phyloP scores from a whole-genome alignment of 2,888 invertebrate genomes.

The Psylliodes chrysocephalus region DNA sequence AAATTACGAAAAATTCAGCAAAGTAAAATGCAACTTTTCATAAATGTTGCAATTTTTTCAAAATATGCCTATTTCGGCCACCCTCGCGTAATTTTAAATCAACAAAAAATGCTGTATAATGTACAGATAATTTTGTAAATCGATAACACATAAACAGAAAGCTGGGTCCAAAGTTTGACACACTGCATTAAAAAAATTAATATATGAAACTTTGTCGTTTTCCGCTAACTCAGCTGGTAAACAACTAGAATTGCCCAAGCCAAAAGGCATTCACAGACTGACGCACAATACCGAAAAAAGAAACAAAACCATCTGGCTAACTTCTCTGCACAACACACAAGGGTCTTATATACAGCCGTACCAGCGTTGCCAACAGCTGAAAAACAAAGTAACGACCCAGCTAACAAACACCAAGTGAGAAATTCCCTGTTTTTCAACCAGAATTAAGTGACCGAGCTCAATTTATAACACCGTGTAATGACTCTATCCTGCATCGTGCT shows the following conservation, averaged over 20 bases:
- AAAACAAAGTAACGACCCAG: slow-evolving; percentile 23
- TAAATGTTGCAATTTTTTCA: too few species aligned
- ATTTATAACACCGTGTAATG: slow-evolving; percentile 37
- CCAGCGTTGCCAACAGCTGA: slow-evolving; percentile 13
- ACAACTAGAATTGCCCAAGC: not conserved
- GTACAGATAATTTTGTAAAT: too few species aligned
- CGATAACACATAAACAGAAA: too few species aligned
- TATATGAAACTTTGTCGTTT: too few species aligned
- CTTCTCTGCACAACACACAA: slow-evolving; percentile 4
- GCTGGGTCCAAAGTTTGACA: too few species aligned
- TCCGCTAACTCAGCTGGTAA: too few species aligned
- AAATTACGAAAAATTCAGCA: too few species aligned
- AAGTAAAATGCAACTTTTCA: too few species aligned
- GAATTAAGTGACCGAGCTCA: slow-evolving; percentile 37
- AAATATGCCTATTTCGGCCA: too few species aligned
- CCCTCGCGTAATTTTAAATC: too few species aligned
- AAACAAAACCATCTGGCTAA: slow-evolving; percentile 10
- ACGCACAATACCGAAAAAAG: not conserved
- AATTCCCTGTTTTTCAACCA: slow-evolving; percentile 31
- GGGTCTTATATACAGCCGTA: slow-evolving; percentile 8
- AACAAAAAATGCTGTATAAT: too few species aligned
- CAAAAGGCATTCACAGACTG: not conserved
- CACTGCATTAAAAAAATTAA: too few species aligned
- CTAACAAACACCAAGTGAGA: slow-evolving; percentile 34
- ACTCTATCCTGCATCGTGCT: slow-evolving; percentile 20